A percentile compares a stretch with the other conserved stretches of the same genome.
Evolutionary conservation across 2,113 vertebrate genomes (phyloP).

Genomic region (Protobothrops mucrosquamatus): DNA sequence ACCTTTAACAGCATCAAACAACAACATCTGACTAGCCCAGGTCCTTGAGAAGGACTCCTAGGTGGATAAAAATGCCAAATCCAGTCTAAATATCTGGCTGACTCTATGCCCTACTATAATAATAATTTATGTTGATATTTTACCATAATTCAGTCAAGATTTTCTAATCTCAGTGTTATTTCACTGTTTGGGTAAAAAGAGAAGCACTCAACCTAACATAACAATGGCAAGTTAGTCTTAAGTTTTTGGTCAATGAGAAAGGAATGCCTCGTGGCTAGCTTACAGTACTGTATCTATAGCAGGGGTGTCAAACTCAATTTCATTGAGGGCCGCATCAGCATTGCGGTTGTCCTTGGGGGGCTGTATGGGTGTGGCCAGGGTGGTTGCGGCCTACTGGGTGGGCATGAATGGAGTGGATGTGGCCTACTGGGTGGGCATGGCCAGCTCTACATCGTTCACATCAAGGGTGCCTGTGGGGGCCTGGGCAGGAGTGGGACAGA

Average conservation of each 20-base stretch:
- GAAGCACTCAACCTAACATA: not conserved
- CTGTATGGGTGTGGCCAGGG: too few species aligned
- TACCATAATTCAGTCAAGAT: not conserved
- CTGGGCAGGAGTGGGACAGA: too few species aligned
- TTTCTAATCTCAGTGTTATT: not conserved
- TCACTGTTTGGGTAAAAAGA: not conserved
- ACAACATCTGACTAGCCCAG: not conserved
- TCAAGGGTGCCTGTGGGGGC: too few species aligned
- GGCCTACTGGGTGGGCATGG: too few species aligned
- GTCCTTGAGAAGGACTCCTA: not conserved
- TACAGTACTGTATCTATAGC: not conserved
- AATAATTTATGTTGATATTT: not conserved
- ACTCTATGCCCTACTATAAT: not conserved
- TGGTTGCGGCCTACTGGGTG: too few species aligned
- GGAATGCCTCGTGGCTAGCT: not conserved
- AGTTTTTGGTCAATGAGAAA: not conserved
- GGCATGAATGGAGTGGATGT: too few species aligned
- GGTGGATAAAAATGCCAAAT: not conserved
- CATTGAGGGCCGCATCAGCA: too few species aligned
- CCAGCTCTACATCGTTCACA: too few species aligned
- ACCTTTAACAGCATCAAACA: not conserved
- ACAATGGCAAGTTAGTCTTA: not conserved
- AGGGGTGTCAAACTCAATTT: too few species aligned
- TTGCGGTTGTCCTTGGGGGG: too few species aligned
- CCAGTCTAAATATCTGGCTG: not conserved